Base-by-base conservation (phyloP, 1,140 invertebrate genomes). In the Zaprionus davidi region DNA sequence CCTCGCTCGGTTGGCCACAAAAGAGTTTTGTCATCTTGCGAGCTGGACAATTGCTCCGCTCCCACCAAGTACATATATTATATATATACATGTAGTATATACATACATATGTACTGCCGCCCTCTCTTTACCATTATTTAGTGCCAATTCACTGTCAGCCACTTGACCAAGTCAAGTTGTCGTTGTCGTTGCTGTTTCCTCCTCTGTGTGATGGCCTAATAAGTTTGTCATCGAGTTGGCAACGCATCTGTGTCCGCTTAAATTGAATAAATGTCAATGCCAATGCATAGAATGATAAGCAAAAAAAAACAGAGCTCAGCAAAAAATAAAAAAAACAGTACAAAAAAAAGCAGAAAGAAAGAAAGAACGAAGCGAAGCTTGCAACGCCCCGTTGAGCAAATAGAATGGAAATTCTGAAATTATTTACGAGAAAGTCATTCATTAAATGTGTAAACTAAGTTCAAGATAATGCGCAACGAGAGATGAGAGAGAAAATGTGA, bases 121-220 rank as follows among this genome's bases (percentile, higher is more conserved):
- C 13, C 28, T 53, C 13, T 3, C n/a, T 13, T 26, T 20, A 41
- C 24, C 24, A 26, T 26, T 60, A 49, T 51, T 24, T 63, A 55
- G 57, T 79, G 81, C 80, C 71, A 66, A 79, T 79, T 82, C 81
- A 82, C 60, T 69, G 64, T 59, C 60, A 57, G 69, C 56, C 81
- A 82, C 81, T 82, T 82, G 80, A 82, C 76, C 80, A 82, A 66
- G 70, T 56, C 76, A 71, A 46, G 70, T 78, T 71, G 63, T 59
- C 58, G 34, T 74, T 67, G 63, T 59, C 58, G 34, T 51, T 63
- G 28, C 38, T 60, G 26, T 46, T 44, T 5, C 26, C 5, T 64
- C 34, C 46, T 28, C 63, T 71, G 62, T 62, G 7, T 74, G 74
- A 81, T 76, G 73, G 62, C 78, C 67, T 72, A 60, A 81, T 81